These are phyloP conservation scores for Mastomys coucha DNA, from an alignment of 2,113 vertebrate genomes.

Conservation along the genomic window DNA sequence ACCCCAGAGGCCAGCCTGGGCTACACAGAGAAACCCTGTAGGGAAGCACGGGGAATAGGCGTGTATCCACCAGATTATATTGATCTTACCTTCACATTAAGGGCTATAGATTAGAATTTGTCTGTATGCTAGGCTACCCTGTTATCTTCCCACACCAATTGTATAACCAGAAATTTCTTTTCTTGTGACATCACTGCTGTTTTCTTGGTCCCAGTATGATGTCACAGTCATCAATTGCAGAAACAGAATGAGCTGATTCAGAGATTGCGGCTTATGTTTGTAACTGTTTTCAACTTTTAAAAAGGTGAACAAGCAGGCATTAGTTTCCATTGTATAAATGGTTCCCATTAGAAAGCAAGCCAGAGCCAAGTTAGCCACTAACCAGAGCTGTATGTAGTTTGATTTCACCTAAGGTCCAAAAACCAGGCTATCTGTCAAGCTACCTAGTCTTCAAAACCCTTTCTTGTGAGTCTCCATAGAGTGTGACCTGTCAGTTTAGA, in stretches of 20 bases:
- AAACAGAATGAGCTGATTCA: constrained; percentile 85
- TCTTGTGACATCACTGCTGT: constrained; percentile 80
- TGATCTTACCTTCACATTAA: constrained; percentile 58
- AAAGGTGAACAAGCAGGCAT: constrained; percentile 65
- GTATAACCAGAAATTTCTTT: constrained; percentile 56
- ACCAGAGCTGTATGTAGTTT: constrained; percentile 22
- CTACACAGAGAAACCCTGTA: background rate
- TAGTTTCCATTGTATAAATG: constrained; percentile 40
- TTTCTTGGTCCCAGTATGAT: constrained; percentile 83
- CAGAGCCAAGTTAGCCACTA: background rate
- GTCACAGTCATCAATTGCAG: constrained; percentile 83
- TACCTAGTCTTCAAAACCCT: background rate
- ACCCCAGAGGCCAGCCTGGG: background rate
- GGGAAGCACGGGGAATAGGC: background rate
- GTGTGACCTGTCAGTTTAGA: constrained; percentile 32
- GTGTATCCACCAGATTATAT: constrained; percentile 56
- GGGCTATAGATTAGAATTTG: constrained; percentile 19
- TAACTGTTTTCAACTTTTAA: constrained; percentile 76
- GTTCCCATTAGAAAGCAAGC: constrained; percentile 65
- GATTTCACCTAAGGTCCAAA: background rate
- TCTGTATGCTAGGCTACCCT: constrained; percentile 4
- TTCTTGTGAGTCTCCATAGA: constrained; percentile 39
- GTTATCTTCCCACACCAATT: background rate
- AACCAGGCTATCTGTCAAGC: background rate
- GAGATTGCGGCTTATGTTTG: constrained; percentile 78